Base-by-base conservation (phyloP, 2,888 invertebrate species). In the Agriopis aurantiaria region DNA sequence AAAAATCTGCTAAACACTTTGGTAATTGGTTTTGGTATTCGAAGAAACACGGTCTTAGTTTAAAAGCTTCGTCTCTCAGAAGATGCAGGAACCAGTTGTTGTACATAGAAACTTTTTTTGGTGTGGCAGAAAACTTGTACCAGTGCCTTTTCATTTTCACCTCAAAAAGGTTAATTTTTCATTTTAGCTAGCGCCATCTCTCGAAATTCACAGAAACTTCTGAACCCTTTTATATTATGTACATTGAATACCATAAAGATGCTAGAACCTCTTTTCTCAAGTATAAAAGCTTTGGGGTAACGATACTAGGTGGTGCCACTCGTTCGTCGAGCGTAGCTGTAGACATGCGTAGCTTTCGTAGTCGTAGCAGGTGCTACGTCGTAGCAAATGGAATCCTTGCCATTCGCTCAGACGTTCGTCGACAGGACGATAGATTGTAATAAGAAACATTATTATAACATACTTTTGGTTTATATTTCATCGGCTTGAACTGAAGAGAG, bases 281-380 rank as follows among this genome's bases (percentile, higher is more conserved):
- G 1, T 43, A 56, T 0, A n/a, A 53, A 45, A 51, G 52, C 10
- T 64, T 68, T 51, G 17, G 40, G 10, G 11, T 65, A 68, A 65
- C 51, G 17, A 6, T 56, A 56, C 23, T 63, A 69, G 72, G 52
- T 69, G 67, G 66, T 66, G 58, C 53, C 23, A 49, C 53, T 55
- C 10, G 49, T 57, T 62, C 12, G 57, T 33, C 51, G 56, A 14
- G 14, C 8, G 43, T 55, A 52, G 23, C 52, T 46, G 52, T 59
- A 53, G 12, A 43, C n/a, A 55, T 4, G 40, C 55, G n/a, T n/a
- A 40, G 52, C 33, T 23, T 40, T 55, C 41, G 46, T 58, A 53
- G 53, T 23, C 23, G 11, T 57, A 45, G 57, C 17, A 17, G 8
- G 17, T 57, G 46, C 58, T 58, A 58, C 12, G 41, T 33, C 41